Evolutionary conservation across 1,140 invertebrate genomes (phyloP).

Genomic region (Nasonia longicornis): DNA sequence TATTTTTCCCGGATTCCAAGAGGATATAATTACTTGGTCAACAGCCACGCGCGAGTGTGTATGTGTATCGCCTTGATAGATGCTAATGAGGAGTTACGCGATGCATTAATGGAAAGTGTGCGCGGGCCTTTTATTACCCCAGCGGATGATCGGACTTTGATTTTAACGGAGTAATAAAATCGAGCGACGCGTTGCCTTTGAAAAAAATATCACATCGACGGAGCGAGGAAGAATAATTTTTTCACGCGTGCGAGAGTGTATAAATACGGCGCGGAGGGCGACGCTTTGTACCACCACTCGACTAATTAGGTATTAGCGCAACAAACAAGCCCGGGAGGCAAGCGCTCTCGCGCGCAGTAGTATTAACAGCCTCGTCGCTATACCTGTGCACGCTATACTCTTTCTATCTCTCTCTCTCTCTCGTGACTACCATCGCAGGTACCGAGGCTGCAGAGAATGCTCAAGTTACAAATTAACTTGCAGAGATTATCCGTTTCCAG

Average conservation of each 20-base stretch:
- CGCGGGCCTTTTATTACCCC: background rate
- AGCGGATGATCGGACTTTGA: background rate
- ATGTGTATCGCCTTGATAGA: background rate
- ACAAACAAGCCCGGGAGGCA: constrained; percentile 60
- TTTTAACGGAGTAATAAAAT: background rate
- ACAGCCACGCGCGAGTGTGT: background rate
- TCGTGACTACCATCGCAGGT: background rate
- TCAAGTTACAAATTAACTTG: constrained; percentile 68
- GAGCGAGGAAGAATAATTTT: background rate
- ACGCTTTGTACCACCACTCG: constrained; percentile 61
- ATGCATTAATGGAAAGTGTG: background rate
- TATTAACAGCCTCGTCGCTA: constrained; percentile 39
- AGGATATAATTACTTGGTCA: constrained; percentile 24
- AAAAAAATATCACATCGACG: background rate
- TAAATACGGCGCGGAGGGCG: constrained; percentile 50
- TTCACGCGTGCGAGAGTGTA: background rate
- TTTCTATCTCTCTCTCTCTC: background rate
- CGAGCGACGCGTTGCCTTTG: background rate
- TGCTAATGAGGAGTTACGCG: background rate
- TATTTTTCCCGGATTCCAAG: constrained; percentile 4
- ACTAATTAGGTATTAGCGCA: constrained; percentile 68
- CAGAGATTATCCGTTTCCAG: constrained; percentile 65
- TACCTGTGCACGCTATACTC: constrained; percentile 7
- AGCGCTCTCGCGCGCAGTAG: constrained; percentile 54
- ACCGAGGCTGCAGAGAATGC: constrained; percentile 56